Base-by-base conservation (phyloP, 2,888 invertebrate species). In the Agonopterix alstromeriana region DNA sequence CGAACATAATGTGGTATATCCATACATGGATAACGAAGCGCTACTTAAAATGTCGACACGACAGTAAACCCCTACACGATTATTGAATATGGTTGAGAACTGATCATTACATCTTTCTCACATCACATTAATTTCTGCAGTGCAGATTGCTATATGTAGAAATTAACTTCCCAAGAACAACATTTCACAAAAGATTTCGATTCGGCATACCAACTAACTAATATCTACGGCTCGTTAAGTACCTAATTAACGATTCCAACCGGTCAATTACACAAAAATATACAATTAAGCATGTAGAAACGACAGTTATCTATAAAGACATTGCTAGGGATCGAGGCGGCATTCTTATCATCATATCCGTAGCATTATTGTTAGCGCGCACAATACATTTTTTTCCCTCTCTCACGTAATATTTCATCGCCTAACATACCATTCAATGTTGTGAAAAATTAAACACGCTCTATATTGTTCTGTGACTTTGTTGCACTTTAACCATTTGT, bases 301-400 rank as follows among this genome's bases (percentile, higher is more conserved):
- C 48, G 43, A 40, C 41, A 42, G 27, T 27, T 27, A 27, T 27
- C 27, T 27, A 27, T 27, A 50, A 49, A 27, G 27, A 27, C 45
- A 40, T 38, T 65, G 61, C 60, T 53, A 57, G 55, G 52, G 46
- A 40, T 9, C 43, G 42, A 46, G 49, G 45, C 45, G 43, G 36
- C n/a, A 10, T 14, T 10, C 27, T 55, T 73, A 77, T 75, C 75
- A 56, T 58, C 45, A 27, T 67, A 77, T 80, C 78, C 71, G 60
- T 66, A 69, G 73, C 74, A 51, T 71, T 78, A 79, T 82, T 82
- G 80, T 82, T 73, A n/a, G 57, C 58, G 53, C 62, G 55, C 50
- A 79, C 81, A 82, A 82, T 80, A 71, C 50, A 57, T 50, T 58
- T 51, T 67, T 65, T 70, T 70, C 66, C 63, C 64, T 66, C 60